Evolutionary conservation across 1,140 invertebrate species (phyloP).

Genomic region (Cataglyphis hispanica): DNA sequence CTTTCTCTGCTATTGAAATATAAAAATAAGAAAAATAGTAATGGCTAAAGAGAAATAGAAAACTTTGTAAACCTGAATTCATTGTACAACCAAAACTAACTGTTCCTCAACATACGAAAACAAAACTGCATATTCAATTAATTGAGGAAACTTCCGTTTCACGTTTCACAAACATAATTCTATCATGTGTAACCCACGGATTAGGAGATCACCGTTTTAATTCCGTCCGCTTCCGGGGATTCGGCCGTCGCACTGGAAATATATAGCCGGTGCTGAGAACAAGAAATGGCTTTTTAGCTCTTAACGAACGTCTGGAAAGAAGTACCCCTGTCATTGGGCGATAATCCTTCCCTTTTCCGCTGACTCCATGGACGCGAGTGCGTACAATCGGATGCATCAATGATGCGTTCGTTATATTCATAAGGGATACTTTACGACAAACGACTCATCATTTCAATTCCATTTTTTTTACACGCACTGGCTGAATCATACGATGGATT

Average conservation of each 20-base stretch:
- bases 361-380: neutral
- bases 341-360: constrained; percentile 46
- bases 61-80: neutral
- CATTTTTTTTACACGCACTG: too few relatives aligned
- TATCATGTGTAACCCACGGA: neutral
- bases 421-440: too few relatives aligned
- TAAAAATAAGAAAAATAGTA: neutral
- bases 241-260: constrained; percentile 1
- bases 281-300: constrained; percentile 11
- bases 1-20: neutral
- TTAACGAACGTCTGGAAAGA: constrained; percentile 43
- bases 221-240: constrained; percentile 12
- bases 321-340: constrained; percentile 33
- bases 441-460: too few relatives aligned
- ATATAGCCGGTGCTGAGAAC: neutral
- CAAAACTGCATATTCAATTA: neutral
- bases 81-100: neutral
- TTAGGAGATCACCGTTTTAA: constrained; percentile 20
- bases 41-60: neutral
- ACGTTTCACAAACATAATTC: neutral
- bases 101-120: neutral
- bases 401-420: too few relatives aligned
- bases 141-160: neutral
- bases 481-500: too few relatives aligned
- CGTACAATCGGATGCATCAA: neutral